Conservation (phyloP, 1,140 invertebrate species). For the Sitophilus oryzae region DNA sequence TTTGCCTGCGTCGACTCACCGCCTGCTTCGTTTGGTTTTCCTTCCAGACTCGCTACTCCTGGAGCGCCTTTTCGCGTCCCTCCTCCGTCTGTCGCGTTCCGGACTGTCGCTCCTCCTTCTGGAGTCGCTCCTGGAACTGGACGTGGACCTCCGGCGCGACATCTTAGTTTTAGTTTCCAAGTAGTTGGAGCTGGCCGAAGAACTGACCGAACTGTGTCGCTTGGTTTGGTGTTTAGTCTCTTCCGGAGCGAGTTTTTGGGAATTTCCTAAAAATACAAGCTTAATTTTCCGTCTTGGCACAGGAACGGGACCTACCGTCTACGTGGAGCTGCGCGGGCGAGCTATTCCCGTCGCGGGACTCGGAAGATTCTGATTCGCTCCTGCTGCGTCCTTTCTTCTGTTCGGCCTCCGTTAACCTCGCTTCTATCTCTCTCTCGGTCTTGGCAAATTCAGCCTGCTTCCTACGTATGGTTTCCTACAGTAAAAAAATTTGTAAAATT, state of each 20-base stretch:
- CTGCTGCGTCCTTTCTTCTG: constrained; percentile 8
- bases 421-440: constrained; percentile 38
- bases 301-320: too few relatives aligned
- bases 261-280: not conserved
- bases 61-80: constrained; percentile 7
- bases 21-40: constrained; percentile 12
- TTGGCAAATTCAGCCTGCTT: constrained; percentile 36
- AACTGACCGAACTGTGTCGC: not conserved
- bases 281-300: not conserved
- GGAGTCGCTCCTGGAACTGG: constrained; percentile 16
- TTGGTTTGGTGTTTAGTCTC: not conserved
- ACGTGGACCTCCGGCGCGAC: constrained; percentile 20
- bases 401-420: constrained; percentile 32
- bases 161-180: constrained; percentile 15
- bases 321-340: constrained; percentile 35
- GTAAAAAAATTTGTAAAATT: constrained; percentile 5
- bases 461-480: constrained; percentile 35
- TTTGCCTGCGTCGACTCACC: too few relatives aligned
- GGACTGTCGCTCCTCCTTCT: constrained; percentile 6
- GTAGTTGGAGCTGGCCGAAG: constrained; percentile 16
- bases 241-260: not conserved
- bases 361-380: constrained; percentile 31
- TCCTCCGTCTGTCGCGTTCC: constrained; percentile 11
- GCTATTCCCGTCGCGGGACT: constrained; percentile 35
- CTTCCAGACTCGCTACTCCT: constrained; percentile 10